Conservation (phyloP, 2,113 vertebrate genomes). For the Rhea pennata region DNA sequence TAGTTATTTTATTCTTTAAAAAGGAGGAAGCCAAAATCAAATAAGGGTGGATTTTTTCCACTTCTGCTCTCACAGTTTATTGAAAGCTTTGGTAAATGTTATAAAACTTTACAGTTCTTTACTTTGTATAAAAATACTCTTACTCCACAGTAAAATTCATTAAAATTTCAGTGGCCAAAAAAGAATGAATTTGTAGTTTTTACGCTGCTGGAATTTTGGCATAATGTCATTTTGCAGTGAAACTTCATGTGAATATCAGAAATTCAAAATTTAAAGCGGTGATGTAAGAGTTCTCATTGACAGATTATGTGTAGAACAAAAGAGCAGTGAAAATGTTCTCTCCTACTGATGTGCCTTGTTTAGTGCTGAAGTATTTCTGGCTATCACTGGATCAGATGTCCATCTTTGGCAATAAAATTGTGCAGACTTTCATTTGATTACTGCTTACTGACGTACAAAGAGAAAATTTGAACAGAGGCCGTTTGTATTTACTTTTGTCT, state of each 20-base stretch:
- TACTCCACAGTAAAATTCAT: neutral
- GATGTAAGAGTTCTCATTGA: neutral
- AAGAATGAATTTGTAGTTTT: neutral
- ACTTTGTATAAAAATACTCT: neutral
- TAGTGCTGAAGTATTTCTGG: neutral
- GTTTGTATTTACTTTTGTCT: neutral
- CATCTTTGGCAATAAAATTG: neutral
- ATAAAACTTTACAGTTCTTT: neutral
- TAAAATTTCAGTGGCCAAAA: neutral
- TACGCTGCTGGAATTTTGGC: neutral
- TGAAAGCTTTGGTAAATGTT: conserved; percentile 40
- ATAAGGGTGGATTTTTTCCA: neutral
- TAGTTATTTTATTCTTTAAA: neutral
- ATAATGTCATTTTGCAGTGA: neutral
- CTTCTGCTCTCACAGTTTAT: neutral
- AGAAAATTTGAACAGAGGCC: neutral
- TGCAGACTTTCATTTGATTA: neutral
- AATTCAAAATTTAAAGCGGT: neutral
- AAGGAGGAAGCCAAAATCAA: neutral
- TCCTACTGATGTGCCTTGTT: neutral
- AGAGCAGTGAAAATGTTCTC: neutral
- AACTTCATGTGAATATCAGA: neutral
- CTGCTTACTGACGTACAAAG: neutral
- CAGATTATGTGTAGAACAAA: neutral
- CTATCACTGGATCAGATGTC: neutral